A percentile compares a stretch with the other conserved stretches of the same genome.
Evolutionary conservation across 2,888 invertebrate genomes (phyloP).

Genomic region (Drosophila austrosaltans): DNA sequence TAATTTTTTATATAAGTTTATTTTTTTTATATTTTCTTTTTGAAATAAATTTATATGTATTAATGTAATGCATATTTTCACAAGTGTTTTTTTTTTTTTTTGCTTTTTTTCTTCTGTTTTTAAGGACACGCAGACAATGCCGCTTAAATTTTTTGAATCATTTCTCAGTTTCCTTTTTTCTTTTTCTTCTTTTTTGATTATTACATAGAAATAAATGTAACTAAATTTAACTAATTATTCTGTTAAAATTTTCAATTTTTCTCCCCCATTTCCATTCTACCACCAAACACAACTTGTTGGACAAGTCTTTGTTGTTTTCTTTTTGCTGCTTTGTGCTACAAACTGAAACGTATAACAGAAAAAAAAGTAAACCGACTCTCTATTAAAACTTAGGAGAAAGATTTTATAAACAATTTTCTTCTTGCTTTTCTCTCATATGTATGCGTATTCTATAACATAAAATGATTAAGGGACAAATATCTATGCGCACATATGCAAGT

Average conservation of each 20-base stretch:
- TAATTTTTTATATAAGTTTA: constrained; percentile 45
- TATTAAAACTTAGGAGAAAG: constrained; percentile 43
- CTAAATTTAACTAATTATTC: constrained; percentile 72
- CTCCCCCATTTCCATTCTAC: constrained; percentile 9
- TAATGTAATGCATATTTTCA: constrained; percentile 75
- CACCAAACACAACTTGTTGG: constrained; percentile 64
- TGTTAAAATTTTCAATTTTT: constrained; percentile 23
- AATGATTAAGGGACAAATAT: constrained; percentile 20
- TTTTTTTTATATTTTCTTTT: constrained; percentile 35
- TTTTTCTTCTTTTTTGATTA: constrained; percentile 49
- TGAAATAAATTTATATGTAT: constrained; percentile 50
- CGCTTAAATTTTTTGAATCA: constrained; percentile 41
- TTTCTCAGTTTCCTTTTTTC: constrained; percentile 23
- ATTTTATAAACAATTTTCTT: constrained; percentile 56
- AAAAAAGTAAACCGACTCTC: constrained; percentile 38
- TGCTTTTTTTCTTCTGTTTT: constrained; percentile 33
- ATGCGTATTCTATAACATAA: constrained; percentile 69
- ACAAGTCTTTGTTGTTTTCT: constrained; percentile 48
- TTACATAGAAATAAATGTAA: constrained; percentile 68
- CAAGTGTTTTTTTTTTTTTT: constrained; percentile 64
- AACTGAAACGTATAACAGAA: constrained; percentile 57
- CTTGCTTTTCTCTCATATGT: constrained; percentile 57
- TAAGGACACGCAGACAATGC: constrained; percentile 55
- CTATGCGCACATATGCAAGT: constrained; percentile 19
- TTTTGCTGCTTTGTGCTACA: constrained; percentile 63